Evolutionary conservation across 2,888 invertebrate species (phyloP).

Genomic region (Xylophagus ater): DNA sequence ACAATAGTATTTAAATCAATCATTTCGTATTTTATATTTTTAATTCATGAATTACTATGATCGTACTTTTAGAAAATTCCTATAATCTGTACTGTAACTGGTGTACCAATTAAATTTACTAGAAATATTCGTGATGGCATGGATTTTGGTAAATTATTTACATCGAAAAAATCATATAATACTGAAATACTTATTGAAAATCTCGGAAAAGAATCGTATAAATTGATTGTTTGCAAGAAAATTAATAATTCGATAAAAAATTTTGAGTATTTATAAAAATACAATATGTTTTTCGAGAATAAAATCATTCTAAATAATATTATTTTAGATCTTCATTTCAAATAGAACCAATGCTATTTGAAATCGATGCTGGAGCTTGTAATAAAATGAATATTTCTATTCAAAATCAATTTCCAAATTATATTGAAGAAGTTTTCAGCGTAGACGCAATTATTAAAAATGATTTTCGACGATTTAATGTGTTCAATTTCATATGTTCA

Average conservation of each 20-base stretch:
- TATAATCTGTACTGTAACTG: not conserved
- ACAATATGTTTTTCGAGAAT: constrained; percentile 1
- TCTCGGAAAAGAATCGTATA: constrained; percentile 26
- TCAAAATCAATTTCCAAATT: not conserved
- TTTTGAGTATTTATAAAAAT: constrained; percentile 16
- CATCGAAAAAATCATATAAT: constrained; percentile 21
- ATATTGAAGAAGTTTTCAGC: constrained; percentile 6
- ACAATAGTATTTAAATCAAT: not conserved
- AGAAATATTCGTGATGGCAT: constrained; percentile 25
- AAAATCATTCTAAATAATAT: not conserved
- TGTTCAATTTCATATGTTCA: constrained; percentile 1
- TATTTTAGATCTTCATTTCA: constrained; percentile 1
- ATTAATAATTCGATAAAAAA: constrained; percentile 18
- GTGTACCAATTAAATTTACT: constrained; percentile 22
- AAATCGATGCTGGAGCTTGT: not conserved
- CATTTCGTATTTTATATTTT: not conserved
- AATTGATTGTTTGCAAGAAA: constrained; percentile 23
- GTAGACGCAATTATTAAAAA: constrained; percentile 1
- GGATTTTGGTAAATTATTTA: constrained; percentile 25
- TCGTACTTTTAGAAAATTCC: constrained; percentile 21
- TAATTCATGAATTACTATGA: not conserved
- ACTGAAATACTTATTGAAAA: constrained; percentile 23
- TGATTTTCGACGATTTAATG: not conserved
- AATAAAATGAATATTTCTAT: constrained; percentile 1
- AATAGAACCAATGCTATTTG: not conserved